phyloP scores from a whole-genome alignment of 2,113 vertebrate species.

The Odobenus rosmarus region DNA sequence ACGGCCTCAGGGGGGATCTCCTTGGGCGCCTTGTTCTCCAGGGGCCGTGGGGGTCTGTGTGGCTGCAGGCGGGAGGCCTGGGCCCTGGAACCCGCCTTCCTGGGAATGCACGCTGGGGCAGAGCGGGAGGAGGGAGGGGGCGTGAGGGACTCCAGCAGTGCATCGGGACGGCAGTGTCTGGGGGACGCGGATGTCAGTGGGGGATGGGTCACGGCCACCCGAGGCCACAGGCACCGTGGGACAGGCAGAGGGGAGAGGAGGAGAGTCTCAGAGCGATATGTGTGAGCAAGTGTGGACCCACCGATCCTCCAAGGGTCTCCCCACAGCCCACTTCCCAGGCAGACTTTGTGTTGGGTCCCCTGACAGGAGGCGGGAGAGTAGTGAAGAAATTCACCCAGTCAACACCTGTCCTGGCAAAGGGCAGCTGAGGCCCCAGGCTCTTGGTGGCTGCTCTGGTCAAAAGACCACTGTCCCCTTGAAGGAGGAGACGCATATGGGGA shows the following conservation, averaged over 20 bases:
- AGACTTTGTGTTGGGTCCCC: not conserved
- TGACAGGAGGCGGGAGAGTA: not conserved
- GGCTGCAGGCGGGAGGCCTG: not conserved
- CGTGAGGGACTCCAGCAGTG: accelerated
- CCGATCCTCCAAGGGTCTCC: accelerated
- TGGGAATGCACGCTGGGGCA: not conserved
- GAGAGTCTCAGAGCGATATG: not conserved
- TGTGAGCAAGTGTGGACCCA: not conserved
- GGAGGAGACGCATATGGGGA: not conserved
- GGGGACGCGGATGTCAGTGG: not conserved
- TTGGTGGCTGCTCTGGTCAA: no score
- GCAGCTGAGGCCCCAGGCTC: no score
- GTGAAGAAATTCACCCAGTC: not conserved
- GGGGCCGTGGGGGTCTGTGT: not conserved
- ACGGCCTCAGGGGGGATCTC: constrained; percentile 64
- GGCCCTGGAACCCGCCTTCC: not conserved
- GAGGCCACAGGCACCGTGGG: not conserved
- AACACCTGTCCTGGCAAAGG: not conserved
- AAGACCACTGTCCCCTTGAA: not conserved
- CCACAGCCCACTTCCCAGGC: not conserved
- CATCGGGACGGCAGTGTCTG: not conserved
- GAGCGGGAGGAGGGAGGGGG: not conserved
- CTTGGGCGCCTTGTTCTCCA: not conserved
- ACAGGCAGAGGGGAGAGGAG: not conserved
- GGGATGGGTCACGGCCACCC: not conserved